Base-by-base conservation (phyloP, 2,888 invertebrate species). In the Aspidiotus rigidus region DNA sequence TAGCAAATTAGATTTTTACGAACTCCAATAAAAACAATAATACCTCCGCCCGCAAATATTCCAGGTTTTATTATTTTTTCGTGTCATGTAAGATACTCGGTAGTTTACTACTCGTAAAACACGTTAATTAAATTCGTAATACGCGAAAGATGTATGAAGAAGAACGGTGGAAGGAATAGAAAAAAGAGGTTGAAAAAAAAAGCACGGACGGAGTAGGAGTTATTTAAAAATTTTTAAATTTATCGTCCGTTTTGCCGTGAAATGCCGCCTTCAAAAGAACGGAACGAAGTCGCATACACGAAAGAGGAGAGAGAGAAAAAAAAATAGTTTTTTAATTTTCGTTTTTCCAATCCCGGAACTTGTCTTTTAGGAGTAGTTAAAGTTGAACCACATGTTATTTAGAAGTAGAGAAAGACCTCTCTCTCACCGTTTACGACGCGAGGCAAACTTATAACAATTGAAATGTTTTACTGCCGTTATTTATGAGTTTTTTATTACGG, bases 261-360 rank as follows among this genome's bases (percentile, higher is more conserved):
- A 59, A 59, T 59, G 59, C 59, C 59, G 59, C 16, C 59, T 59
- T 28, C 7, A 59, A 59, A 59, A 49, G 49, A 59, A 59, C 8
- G 39, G 10, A 10, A 10, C 11, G 39, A 16, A 59, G 59, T 9
- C 15, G n/a, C 10, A 55, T 9, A 55, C 15, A 55, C 15, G 49
- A 44, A 17, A 62, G 17, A 62, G 17, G 56, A 55, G 39, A 60
- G 39, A 40, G 40, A 60, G 9, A 64, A n/a, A 15, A 55, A 56
- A 42, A 64, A 57, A 57, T 1, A 49, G 40, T 40, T 66, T 57
- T 64, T 64, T 66, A 66, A 66, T 60, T 66, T 66, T 66, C 42
- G 60, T 42, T 60, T 64, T 66, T 66, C 57, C 66, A 66, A 66
- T 66, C 57, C 59, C 57, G 66, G 66, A 66, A 66, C 66, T 66